Conservation (phyloP, 2,113 vertebrate genomes). For the Tragelaphus imberbis region DNA sequence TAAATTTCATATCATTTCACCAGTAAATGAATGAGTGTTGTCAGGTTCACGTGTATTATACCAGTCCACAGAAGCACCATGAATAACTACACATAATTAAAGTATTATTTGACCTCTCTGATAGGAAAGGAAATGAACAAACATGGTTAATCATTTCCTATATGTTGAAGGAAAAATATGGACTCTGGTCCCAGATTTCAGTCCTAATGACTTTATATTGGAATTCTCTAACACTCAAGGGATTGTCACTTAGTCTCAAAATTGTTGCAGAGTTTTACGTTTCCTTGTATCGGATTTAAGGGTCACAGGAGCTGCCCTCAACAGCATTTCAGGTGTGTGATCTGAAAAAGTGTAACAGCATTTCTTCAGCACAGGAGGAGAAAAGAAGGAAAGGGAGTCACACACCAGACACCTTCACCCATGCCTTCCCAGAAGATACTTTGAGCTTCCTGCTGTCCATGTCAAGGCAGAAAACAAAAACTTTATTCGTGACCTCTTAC, state of each 20-base stretch:
- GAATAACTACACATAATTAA: not conserved
- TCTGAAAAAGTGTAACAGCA: not conserved
- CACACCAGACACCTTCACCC: not conserved
- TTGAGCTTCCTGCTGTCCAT: not conserved
- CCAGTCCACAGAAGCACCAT: not conserved
- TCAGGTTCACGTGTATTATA: not conserved
- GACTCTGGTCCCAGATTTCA: not conserved
- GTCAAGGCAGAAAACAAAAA: not conserved
- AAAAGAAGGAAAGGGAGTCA: not conserved
- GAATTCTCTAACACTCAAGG: not conserved
- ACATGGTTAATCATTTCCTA: not conserved
- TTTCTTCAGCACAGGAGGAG: not conserved
- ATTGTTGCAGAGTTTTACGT: not conserved
- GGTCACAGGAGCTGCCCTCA: not conserved
- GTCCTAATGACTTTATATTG: not conserved
- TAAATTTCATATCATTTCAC: not conserved
- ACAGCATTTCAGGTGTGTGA: not conserved
- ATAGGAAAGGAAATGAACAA: not conserved
- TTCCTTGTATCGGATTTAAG: not conserved
- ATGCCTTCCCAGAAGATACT: not conserved
- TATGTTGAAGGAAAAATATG: not conserved
- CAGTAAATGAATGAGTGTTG: not conserved
- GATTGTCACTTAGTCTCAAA: not conserved
- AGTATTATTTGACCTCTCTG: not conserved
- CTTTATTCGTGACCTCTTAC: not conserved